Conservation (phyloP, 2,113 vertebrate genomes). For the Eurystomus gularis region DNA sequence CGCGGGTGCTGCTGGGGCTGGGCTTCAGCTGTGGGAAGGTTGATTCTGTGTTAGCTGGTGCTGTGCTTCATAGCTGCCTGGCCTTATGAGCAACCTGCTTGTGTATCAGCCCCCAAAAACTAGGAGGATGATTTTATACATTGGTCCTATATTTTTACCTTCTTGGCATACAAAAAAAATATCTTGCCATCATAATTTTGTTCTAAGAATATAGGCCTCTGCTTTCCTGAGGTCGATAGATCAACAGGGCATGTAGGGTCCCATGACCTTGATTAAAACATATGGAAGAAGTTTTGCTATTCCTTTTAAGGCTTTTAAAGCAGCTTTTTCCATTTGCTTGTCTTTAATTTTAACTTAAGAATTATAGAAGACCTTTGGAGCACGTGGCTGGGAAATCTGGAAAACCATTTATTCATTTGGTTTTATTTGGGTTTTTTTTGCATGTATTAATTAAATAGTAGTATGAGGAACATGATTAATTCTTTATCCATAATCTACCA, state of each 20-base stretch:
- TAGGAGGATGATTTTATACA: background rate
- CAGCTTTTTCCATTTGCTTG: background rate
- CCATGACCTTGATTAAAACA: background rate
- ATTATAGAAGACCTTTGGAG: background rate
- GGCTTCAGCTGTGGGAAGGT: background rate
- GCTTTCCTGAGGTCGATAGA: background rate
- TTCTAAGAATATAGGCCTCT: background rate
- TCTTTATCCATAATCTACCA: background rate
- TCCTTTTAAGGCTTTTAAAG: background rate
- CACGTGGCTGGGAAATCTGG: background rate
- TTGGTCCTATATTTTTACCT: background rate
- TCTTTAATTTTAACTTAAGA: background rate
- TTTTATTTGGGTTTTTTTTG: background rate
- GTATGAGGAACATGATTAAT: background rate
- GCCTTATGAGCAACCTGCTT: fast-evolving
- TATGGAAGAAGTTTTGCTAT: background rate
- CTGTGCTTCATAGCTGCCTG: background rate
- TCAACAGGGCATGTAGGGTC: background rate
- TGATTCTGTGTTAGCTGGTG: background rate
- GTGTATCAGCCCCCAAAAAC: fast-evolving
- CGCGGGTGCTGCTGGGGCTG: background rate
- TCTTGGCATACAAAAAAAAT: background rate
- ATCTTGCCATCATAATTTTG: background rate
- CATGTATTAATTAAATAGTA: background rate
- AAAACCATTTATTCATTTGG: background rate